phyloP scores from a whole-genome alignment of 2,888 invertebrate genomes.

The Didymodactylos carnosus region DNA sequence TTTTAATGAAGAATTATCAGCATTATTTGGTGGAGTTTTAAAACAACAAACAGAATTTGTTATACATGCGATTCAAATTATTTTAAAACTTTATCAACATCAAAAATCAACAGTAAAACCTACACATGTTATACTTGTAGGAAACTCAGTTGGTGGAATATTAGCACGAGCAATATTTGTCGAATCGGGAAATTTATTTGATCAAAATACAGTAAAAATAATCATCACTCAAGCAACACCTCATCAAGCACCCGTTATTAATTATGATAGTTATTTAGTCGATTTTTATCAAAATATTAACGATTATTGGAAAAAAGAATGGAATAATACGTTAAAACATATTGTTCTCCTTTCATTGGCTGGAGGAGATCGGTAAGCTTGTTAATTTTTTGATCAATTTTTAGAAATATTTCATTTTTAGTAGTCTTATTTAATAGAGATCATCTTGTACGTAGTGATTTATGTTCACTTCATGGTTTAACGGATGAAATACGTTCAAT shows the following conservation, averaged over 20 bases:
- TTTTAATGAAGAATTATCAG: slow-evolving; percentile 12
- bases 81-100: slow-evolving; percentile 52
- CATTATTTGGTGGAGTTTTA: slow-evolving; percentile 4
- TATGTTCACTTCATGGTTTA: not conserved
- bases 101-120: slow-evolving; percentile 35
- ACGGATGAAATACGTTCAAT: not conserved
- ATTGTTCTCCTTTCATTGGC: slow-evolving; percentile 1
- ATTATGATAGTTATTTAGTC: not conserved
- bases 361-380: slow-evolving; percentile 7
- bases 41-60: slow-evolving; percentile 26
- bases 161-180: slow-evolving; percentile 43
- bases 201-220: slow-evolving; percentile 43
- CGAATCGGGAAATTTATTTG: slow-evolving; percentile 26
- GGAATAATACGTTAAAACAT: slow-evolving; percentile 1
- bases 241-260: slow-evolving; percentile 46
- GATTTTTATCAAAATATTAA: slow-evolving; percentile 9
- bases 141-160: slow-evolving; percentile 85
- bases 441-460: slow-evolving; percentile 10
- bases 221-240: slow-evolving; percentile 68
- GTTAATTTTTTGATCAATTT: not conserved
- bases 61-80: slow-evolving; percentile 44
- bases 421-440: not conserved
- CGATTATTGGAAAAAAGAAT: slow-evolving; percentile 2
- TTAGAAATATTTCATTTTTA: not conserved
- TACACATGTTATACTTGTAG: slow-evolving; percentile 55